These are phyloP conservation scores for Osmoderma eremita DNA, from an alignment of 2,888 invertebrate species.

Conservation along the genomic window DNA sequence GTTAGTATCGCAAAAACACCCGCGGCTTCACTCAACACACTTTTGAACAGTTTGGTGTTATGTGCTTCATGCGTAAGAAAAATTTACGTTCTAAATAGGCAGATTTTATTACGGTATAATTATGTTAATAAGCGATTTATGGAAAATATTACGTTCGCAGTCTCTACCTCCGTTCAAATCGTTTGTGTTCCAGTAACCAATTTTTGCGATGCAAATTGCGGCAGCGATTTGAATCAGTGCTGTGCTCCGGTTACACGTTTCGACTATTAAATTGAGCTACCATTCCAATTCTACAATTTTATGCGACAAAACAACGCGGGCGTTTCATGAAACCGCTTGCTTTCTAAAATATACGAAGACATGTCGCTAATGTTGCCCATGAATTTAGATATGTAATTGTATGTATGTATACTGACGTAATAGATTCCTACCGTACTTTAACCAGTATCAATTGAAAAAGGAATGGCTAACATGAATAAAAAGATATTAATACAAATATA, in stretches of 20 bases:
- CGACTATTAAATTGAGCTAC: slow-evolving; percentile 11
- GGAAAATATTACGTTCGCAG: not conserved
- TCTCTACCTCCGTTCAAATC: slow-evolving; percentile 1
- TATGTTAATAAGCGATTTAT: slow-evolving; percentile 17
- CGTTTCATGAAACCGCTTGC: slow-evolving; percentile 14
- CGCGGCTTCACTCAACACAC: no score
- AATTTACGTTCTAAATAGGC: no score
- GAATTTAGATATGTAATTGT: no score
- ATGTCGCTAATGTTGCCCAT: not conserved
- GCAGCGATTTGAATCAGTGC: not conserved
- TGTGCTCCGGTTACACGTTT: slow-evolving; percentile 6
- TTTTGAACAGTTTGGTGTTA: no score
- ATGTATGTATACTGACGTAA: no score
- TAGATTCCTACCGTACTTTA: no score
- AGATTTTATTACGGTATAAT: not conserved
- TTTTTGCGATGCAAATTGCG: slow-evolving; percentile 33
- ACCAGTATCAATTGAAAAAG: no score
- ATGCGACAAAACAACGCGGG: slow-evolving; percentile 18
- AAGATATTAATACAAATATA: no score
- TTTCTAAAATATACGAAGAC: slow-evolving; percentile 21
- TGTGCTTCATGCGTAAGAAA: no score
- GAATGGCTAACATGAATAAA: no score
- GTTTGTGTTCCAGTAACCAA: slow-evolving; percentile 23
- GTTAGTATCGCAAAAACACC: not conserved
- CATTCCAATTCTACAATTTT: slow-evolving; percentile 19